phyloP scores from a whole-genome alignment of 1,140 invertebrate species.

The Heliconius melpomene region DNA sequence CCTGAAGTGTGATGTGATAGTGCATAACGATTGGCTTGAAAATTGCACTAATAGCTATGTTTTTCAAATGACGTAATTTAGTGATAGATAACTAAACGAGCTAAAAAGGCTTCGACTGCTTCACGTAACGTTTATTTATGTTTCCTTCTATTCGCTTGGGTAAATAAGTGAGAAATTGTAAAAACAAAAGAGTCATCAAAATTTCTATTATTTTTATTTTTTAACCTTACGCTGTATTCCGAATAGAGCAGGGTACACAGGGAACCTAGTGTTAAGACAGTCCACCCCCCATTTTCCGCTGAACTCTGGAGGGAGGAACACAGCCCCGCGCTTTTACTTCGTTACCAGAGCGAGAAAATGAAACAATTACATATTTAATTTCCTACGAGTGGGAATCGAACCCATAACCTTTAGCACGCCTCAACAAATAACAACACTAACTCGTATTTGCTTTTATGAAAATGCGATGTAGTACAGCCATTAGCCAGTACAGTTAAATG shows the following conservation, averaged over 20 bases:
- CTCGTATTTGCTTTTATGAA: neutral
- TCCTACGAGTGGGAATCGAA: too few species aligned
- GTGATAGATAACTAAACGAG: constrained; percentile 21
- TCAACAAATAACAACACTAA: neutral
- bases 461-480: neutral
- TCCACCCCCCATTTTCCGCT: too few species aligned
- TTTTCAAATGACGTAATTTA: constrained; percentile 23
- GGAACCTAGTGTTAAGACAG: too few species aligned
- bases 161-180: neutral
- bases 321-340: too few species aligned
- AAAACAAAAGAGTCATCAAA: too few species aligned
- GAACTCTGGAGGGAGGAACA: too few species aligned
- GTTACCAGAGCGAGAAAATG: too few species aligned
- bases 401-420: too few species aligned
- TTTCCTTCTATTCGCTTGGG: neutral
- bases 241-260: too few species aligned
- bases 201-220: too few species aligned
- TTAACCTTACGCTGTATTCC: too few species aligned
- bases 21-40: constrained; percentile 24
- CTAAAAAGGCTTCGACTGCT: neutral
- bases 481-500: neutral
- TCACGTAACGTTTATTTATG: constrained; percentile 17
- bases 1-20: constrained; percentile 23
- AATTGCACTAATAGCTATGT: constrained; percentile 21
- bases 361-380: too few species aligned